These are phyloP conservation scores for Trachops cirrhosus DNA, from an alignment of 2,797 vertebrate genomes.

Conservation along the genomic window DNA sequence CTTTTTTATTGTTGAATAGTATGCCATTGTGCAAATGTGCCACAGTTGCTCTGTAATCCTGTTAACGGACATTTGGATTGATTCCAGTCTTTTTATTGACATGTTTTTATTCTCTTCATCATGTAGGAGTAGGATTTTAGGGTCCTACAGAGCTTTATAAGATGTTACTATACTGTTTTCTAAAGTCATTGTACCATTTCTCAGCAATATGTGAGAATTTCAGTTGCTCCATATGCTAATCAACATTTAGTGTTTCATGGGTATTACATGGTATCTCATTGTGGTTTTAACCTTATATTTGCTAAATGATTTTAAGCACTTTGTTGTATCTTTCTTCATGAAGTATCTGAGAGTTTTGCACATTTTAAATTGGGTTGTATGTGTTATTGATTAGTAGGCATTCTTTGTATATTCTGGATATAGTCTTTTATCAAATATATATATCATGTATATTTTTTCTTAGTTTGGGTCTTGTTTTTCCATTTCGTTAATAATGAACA, in stretches of 20 bases:
- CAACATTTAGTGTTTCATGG: neutral
- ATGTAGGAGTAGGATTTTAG: neutral
- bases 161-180: neutral
- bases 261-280: neutral
- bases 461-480: neutral
- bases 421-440: neutral
- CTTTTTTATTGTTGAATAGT: neutral
- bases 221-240: neutral
- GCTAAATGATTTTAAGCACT: neutral
- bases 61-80: neutral
- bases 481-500: neutral
- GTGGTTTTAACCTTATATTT: neutral
- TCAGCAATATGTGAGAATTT: neutral
- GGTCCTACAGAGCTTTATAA: neutral
- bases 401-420: neutral
- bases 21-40: neutral
- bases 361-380: neutral
- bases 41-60: neutral
- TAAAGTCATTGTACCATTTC: neutral
- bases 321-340: neutral
- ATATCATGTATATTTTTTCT: neutral
- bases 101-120: neutral
- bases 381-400: neutral
- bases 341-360: neutral
- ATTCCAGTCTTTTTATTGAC: neutral